Evolutionary conservation across 2,888 invertebrate genomes (phyloP), one percentile per base, ranked within the genome.

Genomic region (Tyria jacobaeae): DNA sequence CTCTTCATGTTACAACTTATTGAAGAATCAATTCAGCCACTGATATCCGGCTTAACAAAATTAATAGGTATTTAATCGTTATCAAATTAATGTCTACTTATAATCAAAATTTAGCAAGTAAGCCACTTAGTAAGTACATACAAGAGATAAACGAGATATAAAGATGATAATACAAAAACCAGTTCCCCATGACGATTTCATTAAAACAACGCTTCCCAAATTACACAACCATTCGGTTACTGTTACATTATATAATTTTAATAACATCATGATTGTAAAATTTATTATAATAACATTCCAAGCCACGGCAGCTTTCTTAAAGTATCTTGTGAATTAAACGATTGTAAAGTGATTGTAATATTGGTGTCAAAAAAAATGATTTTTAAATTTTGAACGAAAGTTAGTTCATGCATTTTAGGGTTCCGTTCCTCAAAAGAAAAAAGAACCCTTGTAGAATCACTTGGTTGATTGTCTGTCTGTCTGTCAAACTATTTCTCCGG

Each of bases 141-240:
- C n/a, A n/a, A n/a, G n/a, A n/a, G n/a, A n/a, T n/a, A 39, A 39
- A n/a, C 5, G 25, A 37, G 31, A 35, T 44, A 57, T 56, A 35
- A 56, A 21, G 53, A 47, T 51, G 15, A 55, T 51, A 61, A 51
- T 39, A 54, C 44, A 34, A 66, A 70, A 61, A 48, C 56, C 37
- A 67, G 48, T 47, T 70, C 73, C 70, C 73, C 74, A 76, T 78
- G 64, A 70, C 68, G 68, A 64, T 62, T 66, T 35, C 9, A 57
- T 55, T 62, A 51, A 39, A 74, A 62, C 50, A 24, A 41, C 47
- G 69, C 53, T 73, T 44, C 57, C 61, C 62, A 62, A 62, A 75
- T 72, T 56, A 66, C 64, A 59, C 62, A 64, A 60, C 55, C 44
- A 62, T 67, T 68, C 39, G 41, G 55, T 55, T 59, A 64, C 73